Evolutionary conservation across 92 coral and sea anemone genomes (phyloP).

Genomic region (Ricordea florida): DNA sequence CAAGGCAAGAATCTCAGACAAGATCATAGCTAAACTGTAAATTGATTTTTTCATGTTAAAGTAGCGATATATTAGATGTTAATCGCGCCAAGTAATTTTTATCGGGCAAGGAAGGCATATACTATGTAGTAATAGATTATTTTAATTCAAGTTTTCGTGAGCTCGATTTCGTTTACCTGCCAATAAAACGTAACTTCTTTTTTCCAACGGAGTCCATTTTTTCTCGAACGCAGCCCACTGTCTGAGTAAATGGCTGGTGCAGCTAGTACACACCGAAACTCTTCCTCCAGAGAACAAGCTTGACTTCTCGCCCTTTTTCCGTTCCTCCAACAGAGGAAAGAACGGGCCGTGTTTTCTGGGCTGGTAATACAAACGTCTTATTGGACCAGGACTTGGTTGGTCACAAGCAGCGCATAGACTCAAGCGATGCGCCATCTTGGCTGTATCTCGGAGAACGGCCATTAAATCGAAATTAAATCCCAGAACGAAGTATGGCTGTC

Average conservation of each 20-base stretch:
- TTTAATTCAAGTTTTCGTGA: too few relatives aligned
- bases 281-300: constrained; percentile 78
- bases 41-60: too few relatives aligned
- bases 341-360: constrained; percentile 87
- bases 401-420: constrained; percentile 79
- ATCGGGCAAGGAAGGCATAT: neutral
- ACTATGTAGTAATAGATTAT: neutral
- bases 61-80: too few relatives aligned
- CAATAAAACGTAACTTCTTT: constrained; percentile 67
- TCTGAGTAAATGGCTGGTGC: constrained; percentile 88
- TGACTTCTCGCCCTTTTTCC: constrained; percentile 55
- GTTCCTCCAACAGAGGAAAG: constrained; percentile 84
- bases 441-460: neutral
- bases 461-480: neutral
- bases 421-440: constrained; percentile 4
- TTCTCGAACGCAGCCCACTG: constrained; percentile 92
- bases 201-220: constrained; percentile 82
- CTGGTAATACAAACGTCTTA: constrained; percentile 84
- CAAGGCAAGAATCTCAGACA: too few relatives aligned
- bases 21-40: too few relatives aligned
- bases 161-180: constrained; percentile 68
- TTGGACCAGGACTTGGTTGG: constrained; percentile 91
- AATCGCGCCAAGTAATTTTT: too few relatives aligned
- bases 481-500: neutral
- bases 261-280: constrained; percentile 81